Percentiles rank a stretch among this genome's conserved stretches.
Conservation (phyloP, 2,888 invertebrate species). For the Caenorhabditis panamensis region DNA sequence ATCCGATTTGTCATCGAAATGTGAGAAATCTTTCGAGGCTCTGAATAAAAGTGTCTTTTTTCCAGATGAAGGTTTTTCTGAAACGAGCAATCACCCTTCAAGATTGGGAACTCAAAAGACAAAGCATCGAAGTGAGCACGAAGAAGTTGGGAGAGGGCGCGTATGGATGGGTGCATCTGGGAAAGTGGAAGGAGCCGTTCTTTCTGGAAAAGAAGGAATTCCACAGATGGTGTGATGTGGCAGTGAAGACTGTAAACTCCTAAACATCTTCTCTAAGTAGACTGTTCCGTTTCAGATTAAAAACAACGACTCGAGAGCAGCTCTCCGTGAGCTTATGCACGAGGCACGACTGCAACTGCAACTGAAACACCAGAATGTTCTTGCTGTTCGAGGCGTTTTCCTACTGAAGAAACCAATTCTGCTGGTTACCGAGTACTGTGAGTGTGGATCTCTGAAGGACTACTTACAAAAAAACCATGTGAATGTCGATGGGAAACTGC, state of each 20-base stretch:
- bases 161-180: slow-evolving; percentile 35
- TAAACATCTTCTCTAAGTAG: too few relatives aligned
- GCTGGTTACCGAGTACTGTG: slow-evolving; percentile 37
- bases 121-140: slow-evolving; percentile 25
- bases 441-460: slow-evolving; percentile 29
- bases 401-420: slow-evolving; percentile 40
- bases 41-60: not conserved
- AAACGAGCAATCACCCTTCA: slow-evolving; percentile 24
- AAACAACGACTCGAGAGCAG: slow-evolving; percentile 32
- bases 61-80: slow-evolving; percentile 34
- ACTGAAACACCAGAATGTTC: slow-evolving; percentile 43
- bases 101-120: slow-evolving; percentile 46
- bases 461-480: slow-evolving; percentile 23
- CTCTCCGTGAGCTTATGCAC: slow-evolving; percentile 35
- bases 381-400: slow-evolving; percentile 25
- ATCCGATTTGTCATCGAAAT: slow-evolving; percentile 26
- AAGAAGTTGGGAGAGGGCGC: slow-evolving; percentile 54
- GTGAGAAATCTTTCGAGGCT: slow-evolving; percentile 4
- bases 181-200: slow-evolving; percentile 41
- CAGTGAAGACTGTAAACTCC: slow-evolving; percentile 26
- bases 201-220: slow-evolving; percentile 34
- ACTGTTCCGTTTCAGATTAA: slow-evolving; percentile 22
- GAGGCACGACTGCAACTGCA: slow-evolving; percentile 38
- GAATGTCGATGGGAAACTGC: slow-evolving; percentile 24
- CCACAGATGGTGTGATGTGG: slow-evolving; percentile 39